Evolutionary conservation across 2,113 vertebrate genomes (phyloP).

Genomic region (Pygoscelis adeliae): DNA sequence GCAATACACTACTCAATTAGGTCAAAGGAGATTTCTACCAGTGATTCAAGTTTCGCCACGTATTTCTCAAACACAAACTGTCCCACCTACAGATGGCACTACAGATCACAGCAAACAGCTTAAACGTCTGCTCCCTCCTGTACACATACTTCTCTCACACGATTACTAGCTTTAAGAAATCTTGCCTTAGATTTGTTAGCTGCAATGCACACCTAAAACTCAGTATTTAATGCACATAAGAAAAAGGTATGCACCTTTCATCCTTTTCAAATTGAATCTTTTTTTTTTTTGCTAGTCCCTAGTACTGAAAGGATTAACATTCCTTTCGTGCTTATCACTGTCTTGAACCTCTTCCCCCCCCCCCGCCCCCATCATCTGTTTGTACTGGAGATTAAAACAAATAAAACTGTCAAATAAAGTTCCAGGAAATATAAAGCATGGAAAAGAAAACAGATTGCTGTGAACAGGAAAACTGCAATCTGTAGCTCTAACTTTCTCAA

Average conservation of each 20-base stretch:
- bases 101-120: constrained; percentile 9
- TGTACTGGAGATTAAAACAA: neutral
- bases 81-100: constrained; percentile 54
- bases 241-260: neutral
- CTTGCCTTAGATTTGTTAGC: neutral
- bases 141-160: neutral
- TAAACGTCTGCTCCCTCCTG: neutral
- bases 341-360: neutral
- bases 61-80: neutral
- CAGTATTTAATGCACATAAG: neutral
- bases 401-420: neutral
- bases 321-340: neutral
- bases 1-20: neutral
- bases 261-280: neutral
- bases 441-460: neutral
- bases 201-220: neutral
- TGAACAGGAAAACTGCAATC: neutral
- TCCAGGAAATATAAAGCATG: neutral
- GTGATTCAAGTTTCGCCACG: neutral
- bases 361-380: neutral
- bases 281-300: neutral
- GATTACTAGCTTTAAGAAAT: neutral
- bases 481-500: neutral
- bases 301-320: neutral
- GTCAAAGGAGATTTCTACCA: neutral